phyloP scores from a whole-genome alignment of 2,797 vertebrate species.

The Falco cherrug region DNA sequence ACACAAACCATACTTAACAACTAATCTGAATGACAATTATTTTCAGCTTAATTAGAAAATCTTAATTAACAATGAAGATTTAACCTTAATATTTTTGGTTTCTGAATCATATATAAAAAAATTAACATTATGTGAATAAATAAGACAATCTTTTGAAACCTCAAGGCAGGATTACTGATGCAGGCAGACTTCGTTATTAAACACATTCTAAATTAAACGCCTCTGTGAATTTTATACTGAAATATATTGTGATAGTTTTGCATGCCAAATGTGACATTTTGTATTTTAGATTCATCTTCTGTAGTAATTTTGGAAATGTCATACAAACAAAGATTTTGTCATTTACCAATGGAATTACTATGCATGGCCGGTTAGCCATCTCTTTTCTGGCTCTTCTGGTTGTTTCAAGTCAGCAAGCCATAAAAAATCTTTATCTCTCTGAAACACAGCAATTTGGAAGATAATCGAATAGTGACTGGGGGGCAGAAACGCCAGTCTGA shows the following conservation, averaged over 20 bases:
- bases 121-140: slow-evolving; percentile 92
- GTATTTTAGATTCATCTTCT: slow-evolving; percentile 97
- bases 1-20: slow-evolving; percentile 91
- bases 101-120: slow-evolving; percentile 84
- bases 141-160: slow-evolving; percentile 98
- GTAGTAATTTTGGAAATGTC: slow-evolving; percentile 98
- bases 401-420: slow-evolving; percentile 99
- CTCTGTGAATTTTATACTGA: slow-evolving; percentile 99
- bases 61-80: slow-evolving; percentile 99
- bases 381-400: slow-evolving; percentile 90
- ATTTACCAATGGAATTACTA: slow-evolving; percentile 98
- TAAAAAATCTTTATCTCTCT: slow-evolving; percentile 99
- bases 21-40: slow-evolving; percentile 97
- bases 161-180: slow-evolving; percentile 99
- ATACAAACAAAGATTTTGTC: slow-evolving; percentile 99
- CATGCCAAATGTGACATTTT: slow-evolving; percentile 99
- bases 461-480: slow-evolving; percentile 99
- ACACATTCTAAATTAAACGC: slow-evolving; percentile 99
- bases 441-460: slow-evolving; percentile 99
- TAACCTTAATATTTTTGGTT: slow-evolving; percentile 96
- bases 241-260: slow-evolving; percentile 99
- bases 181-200: slow-evolving; percentile 98
- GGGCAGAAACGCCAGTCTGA: slow-evolving; percentile 99
- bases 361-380: slow-evolving; percentile 95
- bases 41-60: slow-evolving; percentile 99